Conservation (phyloP, 1,140 invertebrate species). For the Nymphalis io region DNA sequence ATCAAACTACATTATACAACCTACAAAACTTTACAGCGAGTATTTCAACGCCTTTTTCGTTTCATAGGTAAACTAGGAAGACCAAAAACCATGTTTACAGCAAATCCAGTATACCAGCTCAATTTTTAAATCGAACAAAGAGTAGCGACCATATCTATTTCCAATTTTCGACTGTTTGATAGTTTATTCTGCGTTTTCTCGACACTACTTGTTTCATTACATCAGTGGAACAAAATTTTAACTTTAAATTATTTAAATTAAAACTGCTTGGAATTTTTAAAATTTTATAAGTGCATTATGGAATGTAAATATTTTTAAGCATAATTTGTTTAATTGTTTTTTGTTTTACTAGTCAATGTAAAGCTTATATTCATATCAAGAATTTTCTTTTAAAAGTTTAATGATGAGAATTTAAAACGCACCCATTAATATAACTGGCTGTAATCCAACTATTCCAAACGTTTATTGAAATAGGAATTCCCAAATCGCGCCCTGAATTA, state of each 20-base stretch:
- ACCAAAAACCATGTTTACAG: not conserved
- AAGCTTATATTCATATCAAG: too few species aligned
- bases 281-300: too few species aligned
- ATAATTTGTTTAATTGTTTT: too few species aligned
- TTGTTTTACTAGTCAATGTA: too few species aligned
- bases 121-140: not conserved
- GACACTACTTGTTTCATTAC: too few species aligned
- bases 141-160: not conserved
- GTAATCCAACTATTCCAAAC: conserved; percentile 11
- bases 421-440: conserved; percentile 23
- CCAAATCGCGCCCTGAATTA: conserved; percentile 22
- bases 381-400: too few species aligned
- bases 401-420: not conserved
- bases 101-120: not conserved
- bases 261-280: too few species aligned
- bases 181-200: not conserved
- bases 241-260: too few species aligned
- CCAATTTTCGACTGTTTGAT: not conserved
- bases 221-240: too few species aligned
- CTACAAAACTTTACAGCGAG: not conserved
- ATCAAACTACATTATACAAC: not conserved
- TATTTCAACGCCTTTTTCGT: too few species aligned
- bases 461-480: conserved; percentile 28
- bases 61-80: not conserved
- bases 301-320: too few species aligned